Conservation (phyloP, 2,888 invertebrate species). For the Machimus atricapillus region DNA sequence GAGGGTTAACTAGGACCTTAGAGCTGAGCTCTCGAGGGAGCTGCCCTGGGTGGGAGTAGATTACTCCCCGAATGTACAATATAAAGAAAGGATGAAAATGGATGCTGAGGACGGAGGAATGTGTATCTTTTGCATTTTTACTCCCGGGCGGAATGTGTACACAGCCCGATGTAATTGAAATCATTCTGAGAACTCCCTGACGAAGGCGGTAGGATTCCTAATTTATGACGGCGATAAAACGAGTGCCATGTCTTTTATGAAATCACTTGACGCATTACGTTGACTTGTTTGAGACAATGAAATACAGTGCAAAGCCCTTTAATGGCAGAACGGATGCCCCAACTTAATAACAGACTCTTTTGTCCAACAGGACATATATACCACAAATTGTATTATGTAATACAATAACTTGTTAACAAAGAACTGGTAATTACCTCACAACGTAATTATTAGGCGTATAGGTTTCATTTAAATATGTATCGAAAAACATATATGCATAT, state of each 20-base stretch:
- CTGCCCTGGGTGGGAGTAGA: neutral
- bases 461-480: no score
- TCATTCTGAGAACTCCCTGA: neutral
- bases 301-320: neutral
- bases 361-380: neutral
- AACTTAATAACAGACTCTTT: neutral
- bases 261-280: neutral
- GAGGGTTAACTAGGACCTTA: neutral
- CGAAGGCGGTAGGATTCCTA: neutral
- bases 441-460: no score
- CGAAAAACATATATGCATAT: no score
- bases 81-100: neutral
- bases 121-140: constrained; percentile 12
- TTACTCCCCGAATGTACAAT: neutral
- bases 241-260: constrained; percentile 38
- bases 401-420: no score
- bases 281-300: neutral
- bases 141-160: neutral
- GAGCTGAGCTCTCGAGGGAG: neutral
- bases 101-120: neutral
- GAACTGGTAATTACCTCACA: no score
- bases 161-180: neutral
- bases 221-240: neutral
- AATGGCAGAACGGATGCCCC: neutral
- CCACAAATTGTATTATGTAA: neutral